These are phyloP conservation scores for Smutsia temminckii DNA, from an alignment of 2,797 vertebrate genomes.

Conservation along the genomic window DNA sequence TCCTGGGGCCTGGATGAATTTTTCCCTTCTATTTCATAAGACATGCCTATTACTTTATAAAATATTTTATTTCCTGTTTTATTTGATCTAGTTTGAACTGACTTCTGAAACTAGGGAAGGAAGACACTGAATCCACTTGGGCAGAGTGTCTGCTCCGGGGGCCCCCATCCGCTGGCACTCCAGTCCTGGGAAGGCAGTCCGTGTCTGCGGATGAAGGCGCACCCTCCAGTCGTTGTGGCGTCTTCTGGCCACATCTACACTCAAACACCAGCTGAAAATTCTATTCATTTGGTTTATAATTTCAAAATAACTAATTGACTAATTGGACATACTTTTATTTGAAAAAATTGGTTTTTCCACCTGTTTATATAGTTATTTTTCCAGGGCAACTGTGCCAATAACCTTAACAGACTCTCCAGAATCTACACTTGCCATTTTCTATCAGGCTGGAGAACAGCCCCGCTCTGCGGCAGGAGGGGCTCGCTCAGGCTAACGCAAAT, in stretches of 20 bases:
- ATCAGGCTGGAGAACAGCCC: fast-evolving
- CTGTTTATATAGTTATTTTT: fast-evolving
- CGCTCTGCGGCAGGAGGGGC: not conserved
- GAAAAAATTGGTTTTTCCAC: not conserved
- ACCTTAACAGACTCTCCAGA: not conserved
- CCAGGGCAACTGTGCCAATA: not conserved
- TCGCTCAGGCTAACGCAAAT: not conserved
- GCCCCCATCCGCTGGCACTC: fast-evolving
- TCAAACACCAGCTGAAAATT: fast-evolving
- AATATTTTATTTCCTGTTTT: not conserved
- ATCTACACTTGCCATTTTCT: not conserved
- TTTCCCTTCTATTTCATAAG: not conserved
- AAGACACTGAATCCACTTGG: fast-evolving
- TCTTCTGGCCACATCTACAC: too few species aligned
- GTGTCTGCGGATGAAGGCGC: fast-evolving
- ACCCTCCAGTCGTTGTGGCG: fast-evolving
- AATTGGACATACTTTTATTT: not conserved
- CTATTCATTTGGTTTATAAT: not conserved
- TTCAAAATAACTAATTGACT: not conserved
- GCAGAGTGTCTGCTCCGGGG: fast-evolving
- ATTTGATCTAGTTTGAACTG: not conserved
- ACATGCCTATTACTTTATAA: not conserved
- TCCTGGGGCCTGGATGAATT: not conserved
- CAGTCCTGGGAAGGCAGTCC: fast-evolving
- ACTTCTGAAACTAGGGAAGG: not conserved